phyloP scores from a whole-genome alignment of 2,113 vertebrate species.

The Silurus asotus region DNA sequence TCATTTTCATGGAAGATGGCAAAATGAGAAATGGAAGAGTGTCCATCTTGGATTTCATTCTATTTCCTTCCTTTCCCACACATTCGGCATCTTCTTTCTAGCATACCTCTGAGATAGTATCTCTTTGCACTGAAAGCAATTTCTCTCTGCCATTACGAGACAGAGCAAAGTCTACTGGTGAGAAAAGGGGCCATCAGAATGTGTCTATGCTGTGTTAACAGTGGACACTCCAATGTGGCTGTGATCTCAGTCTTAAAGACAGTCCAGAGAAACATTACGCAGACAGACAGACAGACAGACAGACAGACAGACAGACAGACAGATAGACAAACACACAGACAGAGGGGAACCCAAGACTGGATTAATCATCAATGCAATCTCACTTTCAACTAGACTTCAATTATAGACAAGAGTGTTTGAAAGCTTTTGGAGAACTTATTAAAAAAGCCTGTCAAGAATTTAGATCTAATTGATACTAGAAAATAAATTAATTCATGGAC shows the following conservation, averaged over 20 bases:
- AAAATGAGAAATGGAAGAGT: slow-evolving; percentile 56
- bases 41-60: slow-evolving; percentile 51
- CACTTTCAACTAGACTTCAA: slow-evolving; percentile 4
- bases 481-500: not conserved
- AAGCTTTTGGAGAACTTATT: not conserved
- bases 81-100: slow-evolving; percentile 33
- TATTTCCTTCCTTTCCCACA: slow-evolving; percentile 46
- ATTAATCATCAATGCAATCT: not conserved
- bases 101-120: slow-evolving; percentile 62
- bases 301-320: no score
- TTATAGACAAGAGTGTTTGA: not conserved
- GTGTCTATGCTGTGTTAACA: slow-evolving; percentile 37
- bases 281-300: no score
- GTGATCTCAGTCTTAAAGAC: not conserved
- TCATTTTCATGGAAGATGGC: slow-evolving; percentile 64
- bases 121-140: slow-evolving; percentile 65
- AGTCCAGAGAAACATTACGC: not conserved
- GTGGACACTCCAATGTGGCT: not conserved
- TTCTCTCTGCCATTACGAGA: slow-evolving; percentile 66
- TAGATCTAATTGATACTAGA: not conserved
- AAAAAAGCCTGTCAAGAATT: not conserved
- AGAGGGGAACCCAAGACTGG: not conserved
- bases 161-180: slow-evolving; percentile 56
- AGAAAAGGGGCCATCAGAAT: slow-evolving; percentile 55
- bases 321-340: not conserved